Conservation (phyloP, 2,113 vertebrate species). For the Cyphomyrus plagiostoma region DNA sequence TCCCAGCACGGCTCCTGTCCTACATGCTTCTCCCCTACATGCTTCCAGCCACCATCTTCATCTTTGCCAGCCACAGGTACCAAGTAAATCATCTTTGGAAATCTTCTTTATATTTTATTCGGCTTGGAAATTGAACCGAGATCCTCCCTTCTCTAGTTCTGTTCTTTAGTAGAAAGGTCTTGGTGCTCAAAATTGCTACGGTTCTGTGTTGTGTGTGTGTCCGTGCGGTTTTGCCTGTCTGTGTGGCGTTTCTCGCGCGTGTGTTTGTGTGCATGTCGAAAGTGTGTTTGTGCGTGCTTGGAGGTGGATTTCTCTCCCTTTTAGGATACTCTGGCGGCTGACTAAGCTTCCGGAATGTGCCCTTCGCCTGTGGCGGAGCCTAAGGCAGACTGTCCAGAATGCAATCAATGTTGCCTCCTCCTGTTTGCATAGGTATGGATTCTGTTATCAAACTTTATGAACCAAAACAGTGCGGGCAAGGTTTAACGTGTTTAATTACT, state of each 20-base stretch:
- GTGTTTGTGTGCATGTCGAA: not conserved
- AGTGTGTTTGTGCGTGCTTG: not conserved
- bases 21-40: constrained; percentile 24
- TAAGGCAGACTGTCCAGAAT: not conserved
- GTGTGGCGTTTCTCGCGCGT: not conserved
- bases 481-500: not conserved
- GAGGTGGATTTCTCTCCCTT: not conserved
- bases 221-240: not conserved
- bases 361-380: not conserved
- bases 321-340: not conserved
- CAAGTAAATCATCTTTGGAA: not conserved
- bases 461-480: not conserved
- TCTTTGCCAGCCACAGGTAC: not conserved
- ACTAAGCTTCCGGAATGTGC: not conserved
- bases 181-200: not conserved
- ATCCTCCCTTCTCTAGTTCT: not conserved
- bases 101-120: not conserved
- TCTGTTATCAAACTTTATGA: not conserved
- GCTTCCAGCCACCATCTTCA: not conserved
- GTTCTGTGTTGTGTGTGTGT: not conserved
- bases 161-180: not conserved
- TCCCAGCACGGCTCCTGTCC: constrained; percentile 16
- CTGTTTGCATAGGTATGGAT: not conserved
- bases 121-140: not conserved
- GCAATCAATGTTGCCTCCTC: not conserved